These are phyloP conservation scores for Ichneumon xanthorius DNA, from an alignment of 2,888 invertebrate genomes.

Conservation along the genomic window DNA sequence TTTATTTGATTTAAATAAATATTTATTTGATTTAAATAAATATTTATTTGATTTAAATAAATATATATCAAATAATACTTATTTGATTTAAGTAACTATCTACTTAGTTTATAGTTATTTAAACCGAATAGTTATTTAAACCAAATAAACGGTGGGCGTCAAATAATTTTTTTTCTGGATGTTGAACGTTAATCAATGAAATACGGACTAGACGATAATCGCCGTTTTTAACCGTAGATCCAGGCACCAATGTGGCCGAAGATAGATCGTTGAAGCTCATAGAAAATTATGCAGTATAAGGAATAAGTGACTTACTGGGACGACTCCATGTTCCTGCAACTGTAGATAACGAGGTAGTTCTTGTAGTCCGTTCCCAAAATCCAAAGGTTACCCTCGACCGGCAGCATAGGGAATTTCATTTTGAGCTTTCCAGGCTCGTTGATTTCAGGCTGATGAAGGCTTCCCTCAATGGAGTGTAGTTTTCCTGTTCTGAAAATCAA, in stretches of 20 bases:
- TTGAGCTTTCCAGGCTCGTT: slow-evolving; percentile 9
- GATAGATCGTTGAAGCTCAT: neutral
- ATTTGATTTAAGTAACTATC: too few relatives aligned
- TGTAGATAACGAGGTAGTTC: slow-evolving; percentile 88
- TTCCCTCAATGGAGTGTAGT: slow-evolving; percentile 86
- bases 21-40: too few relatives aligned
- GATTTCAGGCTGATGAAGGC: slow-evolving; percentile 85
- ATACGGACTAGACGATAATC: too few relatives aligned
- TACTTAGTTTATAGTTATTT: too few relatives aligned
- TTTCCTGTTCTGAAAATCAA: slow-evolving; percentile 86
- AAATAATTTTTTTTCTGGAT: too few relatives aligned
- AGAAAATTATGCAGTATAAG: neutral
- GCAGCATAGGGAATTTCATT: slow-evolving; percentile 36
- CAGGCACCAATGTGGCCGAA: neutral
- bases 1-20: too few relatives aligned
- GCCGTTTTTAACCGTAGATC: neutral
- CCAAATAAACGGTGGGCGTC: too few relatives aligned
- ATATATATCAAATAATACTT: too few relatives aligned
- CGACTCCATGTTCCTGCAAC: slow-evolving; percentile 84
- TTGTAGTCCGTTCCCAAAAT: slow-evolving; percentile 88
- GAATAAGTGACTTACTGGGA: neutral
- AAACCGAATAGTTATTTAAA: too few relatives aligned
- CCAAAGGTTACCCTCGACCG: slow-evolving; percentile 88
- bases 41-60: too few relatives aligned
- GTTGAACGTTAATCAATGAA: too few relatives aligned